These are phyloP conservation scores for Sitta carolinensis DNA, from an alignment of 2,797 vertebrate species.

Conservation along the genomic window DNA sequence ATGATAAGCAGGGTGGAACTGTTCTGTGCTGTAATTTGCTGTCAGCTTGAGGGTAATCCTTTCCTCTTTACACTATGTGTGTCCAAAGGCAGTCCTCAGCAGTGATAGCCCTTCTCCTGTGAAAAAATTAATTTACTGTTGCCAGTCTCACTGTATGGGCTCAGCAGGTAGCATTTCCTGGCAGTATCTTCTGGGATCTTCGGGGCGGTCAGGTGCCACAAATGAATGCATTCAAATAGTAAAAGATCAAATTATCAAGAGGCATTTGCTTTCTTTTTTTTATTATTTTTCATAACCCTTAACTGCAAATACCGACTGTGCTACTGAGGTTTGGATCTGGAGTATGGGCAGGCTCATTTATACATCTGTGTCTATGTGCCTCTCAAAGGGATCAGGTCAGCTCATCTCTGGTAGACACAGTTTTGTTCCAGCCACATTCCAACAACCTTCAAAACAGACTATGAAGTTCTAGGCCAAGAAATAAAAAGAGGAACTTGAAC, in stretches of 20 bases:
- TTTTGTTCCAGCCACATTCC: background rate
- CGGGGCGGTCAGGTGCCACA: accelerated
- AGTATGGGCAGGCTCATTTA: background rate
- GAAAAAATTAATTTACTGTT: background rate
- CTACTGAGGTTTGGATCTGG: background rate
- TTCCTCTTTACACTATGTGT: background rate
- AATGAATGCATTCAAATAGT: background rate
- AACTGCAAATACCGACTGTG: background rate
- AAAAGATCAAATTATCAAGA: background rate
- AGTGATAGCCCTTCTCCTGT: background rate
- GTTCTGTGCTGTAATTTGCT: background rate
- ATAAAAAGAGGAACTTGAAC: background rate
- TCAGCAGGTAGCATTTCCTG: background rate
- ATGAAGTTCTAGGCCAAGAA: background rate
- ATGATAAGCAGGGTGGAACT: background rate
- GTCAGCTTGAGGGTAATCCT: background rate
- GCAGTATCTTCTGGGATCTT: background rate
- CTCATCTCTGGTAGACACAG: background rate
- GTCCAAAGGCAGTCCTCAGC: background rate
- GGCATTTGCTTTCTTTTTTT: background rate
- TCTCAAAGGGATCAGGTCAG: background rate
- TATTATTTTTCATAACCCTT: background rate
- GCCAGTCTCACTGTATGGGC: background rate
- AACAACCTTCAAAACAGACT: background rate
- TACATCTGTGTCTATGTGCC: too few species aligned